Evolutionary conservation across 2,888 invertebrate species (phyloP).

Genomic region (Cephus spinipes): DNA sequence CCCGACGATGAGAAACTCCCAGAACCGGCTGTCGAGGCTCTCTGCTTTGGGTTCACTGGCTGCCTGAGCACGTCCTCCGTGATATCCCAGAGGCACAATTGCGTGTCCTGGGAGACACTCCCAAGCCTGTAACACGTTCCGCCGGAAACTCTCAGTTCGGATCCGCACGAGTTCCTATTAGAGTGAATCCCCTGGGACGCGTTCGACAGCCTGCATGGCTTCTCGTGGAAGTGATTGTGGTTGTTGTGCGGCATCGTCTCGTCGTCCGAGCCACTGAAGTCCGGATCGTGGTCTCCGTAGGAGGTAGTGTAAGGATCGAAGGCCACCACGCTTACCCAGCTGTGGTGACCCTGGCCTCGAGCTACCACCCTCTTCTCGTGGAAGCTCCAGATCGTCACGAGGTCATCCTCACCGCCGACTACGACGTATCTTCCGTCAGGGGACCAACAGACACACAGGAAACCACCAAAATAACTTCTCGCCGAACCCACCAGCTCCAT

Average conservation of each 20-base stretch:
- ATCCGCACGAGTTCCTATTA: constrained; percentile 65
- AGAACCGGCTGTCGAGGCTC: constrained; percentile 61
- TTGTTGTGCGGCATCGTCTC: constrained; percentile 64
- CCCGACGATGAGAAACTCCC: constrained; percentile 58
- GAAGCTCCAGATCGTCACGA: constrained; percentile 97
- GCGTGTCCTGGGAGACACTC: constrained; percentile 97
- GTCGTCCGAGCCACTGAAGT: constrained; percentile 71
- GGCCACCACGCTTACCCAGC: constrained; percentile 98
- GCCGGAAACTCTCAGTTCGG: constrained; percentile 62
- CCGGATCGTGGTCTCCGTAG: constrained; percentile 71
- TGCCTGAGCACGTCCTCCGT: constrained; percentile 93
- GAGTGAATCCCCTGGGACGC: constrained; percentile 56
- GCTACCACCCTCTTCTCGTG: constrained; percentile 93
- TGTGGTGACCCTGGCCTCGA: constrained; percentile 96
- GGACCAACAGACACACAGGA: constrained; percentile 98
- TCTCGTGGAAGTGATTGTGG: constrained; percentile 54
- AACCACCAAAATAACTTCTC: constrained; percentile 97
- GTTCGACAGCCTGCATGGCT: constrained; percentile 54
- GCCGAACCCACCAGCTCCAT: constrained; percentile 96
- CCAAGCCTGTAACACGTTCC: constrained; percentile 86
- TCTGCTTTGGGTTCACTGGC: constrained; percentile 70
- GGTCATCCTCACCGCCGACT: constrained; percentile 98
- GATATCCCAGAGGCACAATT: constrained; percentile 97
- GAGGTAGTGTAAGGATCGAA: constrained; percentile 90
- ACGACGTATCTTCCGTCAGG: constrained; percentile 96